Conservation (phyloP, 2,888 invertebrate genomes). For the Cheilosia soror region DNA sequence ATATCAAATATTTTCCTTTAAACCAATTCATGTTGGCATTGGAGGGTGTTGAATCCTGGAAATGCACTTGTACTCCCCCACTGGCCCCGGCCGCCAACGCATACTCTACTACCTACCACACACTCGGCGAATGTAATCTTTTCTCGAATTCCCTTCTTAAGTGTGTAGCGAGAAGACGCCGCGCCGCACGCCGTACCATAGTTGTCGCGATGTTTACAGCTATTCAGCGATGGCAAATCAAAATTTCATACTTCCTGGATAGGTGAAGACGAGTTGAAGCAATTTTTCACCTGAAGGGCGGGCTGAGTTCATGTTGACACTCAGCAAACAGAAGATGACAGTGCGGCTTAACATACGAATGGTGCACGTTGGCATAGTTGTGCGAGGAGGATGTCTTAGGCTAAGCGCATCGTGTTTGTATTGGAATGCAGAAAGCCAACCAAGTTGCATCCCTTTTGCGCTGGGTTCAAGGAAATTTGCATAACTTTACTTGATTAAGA, state of each 20-base stretch:
- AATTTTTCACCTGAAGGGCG: conserved; percentile 29
- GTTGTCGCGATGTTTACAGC: not conserved
- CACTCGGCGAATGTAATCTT: not conserved
- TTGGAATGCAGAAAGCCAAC: conserved; percentile 35
- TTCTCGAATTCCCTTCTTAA: not conserved
- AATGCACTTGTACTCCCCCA: conserved; percentile 8
- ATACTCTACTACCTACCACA: not conserved
- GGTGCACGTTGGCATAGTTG: not conserved
- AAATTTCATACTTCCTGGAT: conserved; percentile 48
- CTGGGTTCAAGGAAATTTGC: conserved; percentile 53
- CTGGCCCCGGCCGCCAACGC: not conserved
- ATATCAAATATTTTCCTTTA: conserved; percentile 56
- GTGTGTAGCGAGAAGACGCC: not conserved
- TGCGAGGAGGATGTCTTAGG: conserved; percentile 39
- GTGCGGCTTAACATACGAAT: conserved; percentile 46
- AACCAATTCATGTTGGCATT: conserved; percentile 5
- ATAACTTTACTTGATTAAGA: conserved; percentile 70
- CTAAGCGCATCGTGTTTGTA: conserved; percentile 36
- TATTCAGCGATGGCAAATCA: conserved; percentile 16
- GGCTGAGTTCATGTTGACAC: conserved; percentile 17
- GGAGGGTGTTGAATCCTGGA: not conserved
- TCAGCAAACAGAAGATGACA: conserved; percentile 27
- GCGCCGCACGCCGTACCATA: not conserved
- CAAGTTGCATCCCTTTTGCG: conserved; percentile 45
- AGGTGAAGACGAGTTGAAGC: conserved; percentile 23